Base-by-base conservation (phyloP, 2,797 vertebrate genomes). In the Psittacula derbiana region DNA sequence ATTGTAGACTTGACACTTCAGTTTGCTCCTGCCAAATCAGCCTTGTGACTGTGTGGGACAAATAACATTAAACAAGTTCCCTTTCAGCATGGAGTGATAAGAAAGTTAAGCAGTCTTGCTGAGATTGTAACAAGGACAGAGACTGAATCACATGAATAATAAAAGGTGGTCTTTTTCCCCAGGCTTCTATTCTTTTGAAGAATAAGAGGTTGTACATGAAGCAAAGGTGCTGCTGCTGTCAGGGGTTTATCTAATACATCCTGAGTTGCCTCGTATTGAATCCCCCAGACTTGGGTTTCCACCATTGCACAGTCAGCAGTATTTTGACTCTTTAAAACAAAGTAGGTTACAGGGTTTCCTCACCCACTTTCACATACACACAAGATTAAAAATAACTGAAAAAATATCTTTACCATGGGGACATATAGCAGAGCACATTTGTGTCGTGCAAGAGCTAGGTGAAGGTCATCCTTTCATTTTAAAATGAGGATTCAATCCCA, bases 241-340 rank as follows among this genome's bases (percentile, higher is more conserved):
- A 78, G 38, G 16, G 79, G 36, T 52, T 94, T 31, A 20, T 27
- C 15, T 41, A 58, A 57, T 5, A 7, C 55, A 58, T 36, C 0
- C 0, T 10, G 50, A 44, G 60, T 40, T 82, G 55, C 8, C 40
- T 62, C 0, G 0, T 41, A 30, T 1, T 43, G 15, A n/a, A 67
- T 21, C 5, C 60, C 27, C 25, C n/a, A n/a, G 38, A 38, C 41
- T 27, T 69, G 58, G 9, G 12, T 76, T 78, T 89, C 38, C 38
- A 80, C 20, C 28, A 7, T 0, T 14, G 25, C 4, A 2, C 33
- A 76, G 15, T 4, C 16, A 71, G 61, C 41, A 52, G 28, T 15
- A 36, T 55, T 90, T 84, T 44, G 31, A 27, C 6, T 76, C 43
- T 73, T 82, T 55, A 85, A 75, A 86, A 65, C 19, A 66, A 55